phyloP scores from a whole-genome alignment of 1,140 invertebrate genomes.

The Drosophila subpulchrella region DNA sequence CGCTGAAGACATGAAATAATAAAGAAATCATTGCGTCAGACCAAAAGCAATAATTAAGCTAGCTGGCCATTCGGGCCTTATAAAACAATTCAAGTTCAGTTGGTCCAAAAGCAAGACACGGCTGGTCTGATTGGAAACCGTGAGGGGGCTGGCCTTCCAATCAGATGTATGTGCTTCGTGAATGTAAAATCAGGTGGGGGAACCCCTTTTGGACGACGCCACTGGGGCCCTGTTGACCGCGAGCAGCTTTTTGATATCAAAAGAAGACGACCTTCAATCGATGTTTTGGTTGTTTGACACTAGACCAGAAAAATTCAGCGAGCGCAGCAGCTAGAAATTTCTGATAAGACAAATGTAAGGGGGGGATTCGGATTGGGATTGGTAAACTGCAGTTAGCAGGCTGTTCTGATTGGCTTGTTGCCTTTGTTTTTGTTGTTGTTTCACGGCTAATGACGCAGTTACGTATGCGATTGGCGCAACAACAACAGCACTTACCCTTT shows the following conservation, averaged over 20 bases:
- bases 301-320: conserved; percentile 21
- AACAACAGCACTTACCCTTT: conserved; percentile 70
- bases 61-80: conserved; percentile 15
- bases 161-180: conserved; percentile 13
- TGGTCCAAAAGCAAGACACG: conserved; percentile 32
- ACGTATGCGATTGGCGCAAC: conserved; percentile 73
- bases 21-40: conserved; percentile 63
- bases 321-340: conserved; percentile 23
- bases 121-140: conserved; percentile 10
- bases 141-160: conserved; percentile 4
- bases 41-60: conserved; percentile 44
- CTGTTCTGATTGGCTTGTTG: conserved; percentile 15
- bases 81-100: conserved; percentile 72
- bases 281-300: conserved; percentile 26
- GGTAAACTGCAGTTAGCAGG: conserved; percentile 11
- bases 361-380: conserved; percentile 3
- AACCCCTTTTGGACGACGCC: conserved; percentile 15
- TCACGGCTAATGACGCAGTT: conserved; percentile 72
- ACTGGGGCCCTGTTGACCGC: conserved; percentile 45
- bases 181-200: conserved; percentile 1
- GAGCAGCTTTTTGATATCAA: conserved; percentile 54
- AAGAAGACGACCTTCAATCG: conserved; percentile 60
- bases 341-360: conserved; percentile 47
- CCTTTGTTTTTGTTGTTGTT: conserved; percentile 41
- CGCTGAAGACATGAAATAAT: conserved; percentile 37